Evolutionary conservation across 2,797 vertebrate genomes (phyloP).

Genomic region (Alca torda): DNA sequence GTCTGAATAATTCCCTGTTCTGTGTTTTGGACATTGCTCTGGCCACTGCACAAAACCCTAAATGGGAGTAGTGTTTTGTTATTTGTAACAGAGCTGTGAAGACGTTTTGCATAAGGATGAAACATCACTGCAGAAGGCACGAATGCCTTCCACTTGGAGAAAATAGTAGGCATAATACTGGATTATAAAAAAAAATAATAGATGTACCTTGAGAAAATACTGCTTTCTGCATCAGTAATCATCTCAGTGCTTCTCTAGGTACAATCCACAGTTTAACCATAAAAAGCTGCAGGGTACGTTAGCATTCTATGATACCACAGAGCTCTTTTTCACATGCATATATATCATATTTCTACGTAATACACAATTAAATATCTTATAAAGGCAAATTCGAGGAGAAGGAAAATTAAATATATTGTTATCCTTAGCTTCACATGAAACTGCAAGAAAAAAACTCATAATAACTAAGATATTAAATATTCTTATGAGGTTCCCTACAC

Average conservation of each 20-base stretch:
- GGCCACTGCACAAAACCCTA: background rate
- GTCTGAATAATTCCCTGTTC: background rate
- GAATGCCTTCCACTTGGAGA: background rate
- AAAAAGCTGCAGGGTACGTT: background rate
- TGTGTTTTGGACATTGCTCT: background rate
- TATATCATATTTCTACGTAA: background rate
- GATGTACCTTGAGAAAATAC: background rate
- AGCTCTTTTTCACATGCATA: background rate
- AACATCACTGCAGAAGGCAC: background rate
- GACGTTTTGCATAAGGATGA: background rate
- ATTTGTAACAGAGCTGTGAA: background rate
- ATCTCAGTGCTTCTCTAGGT: background rate
- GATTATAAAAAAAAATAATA: background rate
- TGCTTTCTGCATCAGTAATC: background rate
- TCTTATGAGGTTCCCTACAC: background rate
- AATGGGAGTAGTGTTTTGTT: background rate
- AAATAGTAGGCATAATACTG: background rate
- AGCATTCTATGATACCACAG: background rate
- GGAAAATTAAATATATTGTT: background rate
- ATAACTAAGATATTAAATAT: background rate
- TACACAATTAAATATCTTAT: constrained; percentile 3
- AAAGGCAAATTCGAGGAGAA: background rate
- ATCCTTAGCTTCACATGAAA: background rate
- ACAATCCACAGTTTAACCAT: background rate
- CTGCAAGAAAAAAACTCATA: background rate